Evolutionary conservation across 2,797 vertebrate genomes (phyloP), one percentile per base, ranked within the genome.

Genomic region (Anomalospiza imberbis): DNA sequence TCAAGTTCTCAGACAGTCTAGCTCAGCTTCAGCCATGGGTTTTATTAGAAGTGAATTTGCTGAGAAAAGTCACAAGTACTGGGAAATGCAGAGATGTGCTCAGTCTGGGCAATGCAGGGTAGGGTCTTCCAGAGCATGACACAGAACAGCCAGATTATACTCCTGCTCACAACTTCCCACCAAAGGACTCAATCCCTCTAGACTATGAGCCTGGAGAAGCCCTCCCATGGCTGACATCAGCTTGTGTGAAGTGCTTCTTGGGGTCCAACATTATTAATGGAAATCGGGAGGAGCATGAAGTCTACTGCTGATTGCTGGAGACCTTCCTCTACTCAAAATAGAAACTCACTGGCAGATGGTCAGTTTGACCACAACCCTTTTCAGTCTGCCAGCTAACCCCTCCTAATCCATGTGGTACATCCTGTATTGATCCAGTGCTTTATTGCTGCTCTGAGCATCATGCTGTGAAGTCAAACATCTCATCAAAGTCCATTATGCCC

Each of bases 391-490:
- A 68, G 68, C 85, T 62, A 85, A 80, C 70, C 61, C 75, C 54
- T 88, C 44, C 89, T 61, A 88, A 94, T 74, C 75, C 72, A 72
- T 60, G 62, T 38, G 62, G 55, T 53, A 60, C 38, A 85, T 58
- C 82, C 88, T 85, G 80, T 91, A 96, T 92, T 1, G 88, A 95
- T 83, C 82, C 28, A 51, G n/a, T 25, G 79, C 73, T 91, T 89
- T 89, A 65, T 44, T 88, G 79, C 25, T 89, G 79, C 70, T 78
- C 76, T 72, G 70, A 88, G 60, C 47, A 68, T 78, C 76, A 34
- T 8, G 72, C 79, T 83, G 78, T 0, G 1, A 83, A 95, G 75
- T 71, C 85, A 94, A 85, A 85, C 2, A 1, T 51, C 94, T 93
- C 75, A 84, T 10, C 1, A 7, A 92, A 88, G 89, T 54, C 82